Evolutionary conservation across 2,888 invertebrate species (phyloP).

Genomic region (Tridacna crocea): DNA sequence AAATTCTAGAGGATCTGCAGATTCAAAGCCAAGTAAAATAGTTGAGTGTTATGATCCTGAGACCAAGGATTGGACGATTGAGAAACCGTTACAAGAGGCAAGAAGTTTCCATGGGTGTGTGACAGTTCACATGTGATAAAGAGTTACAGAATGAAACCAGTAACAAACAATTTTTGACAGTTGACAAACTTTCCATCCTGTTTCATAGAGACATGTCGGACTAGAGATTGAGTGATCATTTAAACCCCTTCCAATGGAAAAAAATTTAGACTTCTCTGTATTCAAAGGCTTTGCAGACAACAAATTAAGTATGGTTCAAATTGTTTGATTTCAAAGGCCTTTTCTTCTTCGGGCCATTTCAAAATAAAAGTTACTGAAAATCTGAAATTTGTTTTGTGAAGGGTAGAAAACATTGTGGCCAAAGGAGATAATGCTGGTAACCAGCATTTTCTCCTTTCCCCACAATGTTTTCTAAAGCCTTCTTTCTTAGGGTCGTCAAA

Average conservation of each 20-base stretch:
- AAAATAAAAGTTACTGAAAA: too few species aligned
- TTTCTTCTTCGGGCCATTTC: too few species aligned
- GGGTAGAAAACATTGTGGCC: conserved; percentile 1
- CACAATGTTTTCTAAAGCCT: too few species aligned
- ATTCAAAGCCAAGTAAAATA: conserved; percentile 74
- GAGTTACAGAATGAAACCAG: background rate
- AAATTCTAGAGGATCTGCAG: conserved; percentile 74
- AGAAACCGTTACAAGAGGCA: conserved; percentile 75
- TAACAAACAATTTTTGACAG: background rate
- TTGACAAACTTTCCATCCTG: background rate
- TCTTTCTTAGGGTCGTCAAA: too few species aligned
- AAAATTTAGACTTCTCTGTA: background rate
- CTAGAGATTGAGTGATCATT: background rate
- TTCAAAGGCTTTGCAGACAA: background rate
- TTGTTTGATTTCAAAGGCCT: too few species aligned
- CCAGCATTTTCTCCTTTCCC: background rate
- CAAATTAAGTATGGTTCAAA: too few species aligned
- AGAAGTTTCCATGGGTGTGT: conserved; percentile 81
- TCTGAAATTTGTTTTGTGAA: too few species aligned
- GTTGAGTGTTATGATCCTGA: conserved; percentile 82
- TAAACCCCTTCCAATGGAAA: background rate
- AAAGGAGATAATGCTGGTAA: background rate
- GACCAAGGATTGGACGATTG: conserved; percentile 78
- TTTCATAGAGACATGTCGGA: background rate
- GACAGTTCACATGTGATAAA: conserved; percentile 78